Evolutionary conservation across 1,140 invertebrate genomes (phyloP).

Genomic region (Bombus polaris): DNA sequence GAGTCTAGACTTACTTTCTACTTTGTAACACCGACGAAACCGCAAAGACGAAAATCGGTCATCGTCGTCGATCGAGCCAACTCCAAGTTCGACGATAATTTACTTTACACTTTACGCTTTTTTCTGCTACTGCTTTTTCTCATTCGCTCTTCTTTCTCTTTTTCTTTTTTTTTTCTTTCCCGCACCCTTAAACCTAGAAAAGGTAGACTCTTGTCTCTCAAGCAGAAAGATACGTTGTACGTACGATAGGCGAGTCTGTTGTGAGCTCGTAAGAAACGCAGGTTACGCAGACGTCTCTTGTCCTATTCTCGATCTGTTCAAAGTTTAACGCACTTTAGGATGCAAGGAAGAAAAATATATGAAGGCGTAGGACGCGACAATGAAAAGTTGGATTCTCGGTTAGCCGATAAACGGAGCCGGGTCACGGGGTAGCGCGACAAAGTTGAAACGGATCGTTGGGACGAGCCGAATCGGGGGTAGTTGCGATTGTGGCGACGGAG

Average conservation of each 20-base stretch:
- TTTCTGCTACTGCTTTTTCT: no score
- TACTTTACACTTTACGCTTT: background rate
- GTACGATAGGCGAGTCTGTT: no score
- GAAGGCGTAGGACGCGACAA: background rate
- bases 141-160: no score
- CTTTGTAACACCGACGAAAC: slow-evolving; percentile 1
- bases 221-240: no score
- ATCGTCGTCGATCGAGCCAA: slow-evolving; percentile 3
- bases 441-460: slow-evolving; percentile 16
- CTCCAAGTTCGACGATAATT: background rate
- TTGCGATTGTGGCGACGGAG: background rate
- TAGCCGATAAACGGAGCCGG: no score
- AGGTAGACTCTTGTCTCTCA: background rate
- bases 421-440: slow-evolving; percentile 22
- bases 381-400: background rate
- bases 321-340: background rate
- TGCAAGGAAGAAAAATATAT: rapidly evolving
- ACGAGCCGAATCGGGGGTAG: slow-evolving; percentile 34
- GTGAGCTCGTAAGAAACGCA: no score
- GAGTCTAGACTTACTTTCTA: slow-evolving; percentile 39
- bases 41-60: slow-evolving; percentile 4
- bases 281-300: no score
- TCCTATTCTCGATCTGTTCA: background rate
- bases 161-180: no score
- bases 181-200: background rate